These are phyloP conservation scores for Netelia melanura DNA, from an alignment of 2,888 invertebrate species.

Conservation along the genomic window DNA sequence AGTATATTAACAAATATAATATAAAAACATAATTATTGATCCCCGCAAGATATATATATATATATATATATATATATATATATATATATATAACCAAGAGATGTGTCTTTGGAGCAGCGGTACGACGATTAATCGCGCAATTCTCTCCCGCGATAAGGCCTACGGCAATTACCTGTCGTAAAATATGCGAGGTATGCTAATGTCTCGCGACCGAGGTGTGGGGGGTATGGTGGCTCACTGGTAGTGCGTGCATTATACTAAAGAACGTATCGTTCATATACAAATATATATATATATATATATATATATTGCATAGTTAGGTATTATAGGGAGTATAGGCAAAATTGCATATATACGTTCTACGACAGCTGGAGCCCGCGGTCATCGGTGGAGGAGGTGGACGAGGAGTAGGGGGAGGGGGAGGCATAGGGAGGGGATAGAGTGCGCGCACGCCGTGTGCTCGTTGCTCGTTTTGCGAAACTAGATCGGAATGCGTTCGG, in stretches of 20 bases:
- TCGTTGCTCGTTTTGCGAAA: constrained; percentile 63
- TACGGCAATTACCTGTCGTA: constrained; percentile 76
- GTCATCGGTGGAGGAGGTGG: constrained; percentile 29
- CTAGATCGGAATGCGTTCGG: constrained; percentile 66
- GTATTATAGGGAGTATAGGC: constrained; percentile 4
- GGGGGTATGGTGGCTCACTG: constrained; percentile 26
- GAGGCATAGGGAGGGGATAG: too few relatives aligned
- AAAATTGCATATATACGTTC: constrained; percentile 9
- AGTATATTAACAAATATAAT: too few relatives aligned
- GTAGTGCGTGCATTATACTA: constrained; percentile 3
- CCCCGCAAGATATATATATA: too few relatives aligned
- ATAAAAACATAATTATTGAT: too few relatives aligned
- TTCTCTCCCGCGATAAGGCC: constrained; percentile 70
- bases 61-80: background rate
- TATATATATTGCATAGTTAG: constrained; percentile 7
- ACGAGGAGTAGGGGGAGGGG: too few relatives aligned
- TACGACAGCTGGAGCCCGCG: constrained; percentile 51
- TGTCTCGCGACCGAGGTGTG: constrained; percentile 35
- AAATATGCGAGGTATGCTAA: constrained; percentile 76
- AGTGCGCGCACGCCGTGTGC: constrained; percentile 42
- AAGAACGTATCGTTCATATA: background rate
- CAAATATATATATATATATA: background rate
- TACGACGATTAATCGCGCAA: constrained; percentile 72
- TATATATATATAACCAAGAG: background rate
- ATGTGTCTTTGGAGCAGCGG: constrained; percentile 44